Percentiles rank a stretch among this genome's conserved stretches.
Conservation (phyloP, 2,113 vertebrate genomes). For the Pollimyrus isidori region DNA sequence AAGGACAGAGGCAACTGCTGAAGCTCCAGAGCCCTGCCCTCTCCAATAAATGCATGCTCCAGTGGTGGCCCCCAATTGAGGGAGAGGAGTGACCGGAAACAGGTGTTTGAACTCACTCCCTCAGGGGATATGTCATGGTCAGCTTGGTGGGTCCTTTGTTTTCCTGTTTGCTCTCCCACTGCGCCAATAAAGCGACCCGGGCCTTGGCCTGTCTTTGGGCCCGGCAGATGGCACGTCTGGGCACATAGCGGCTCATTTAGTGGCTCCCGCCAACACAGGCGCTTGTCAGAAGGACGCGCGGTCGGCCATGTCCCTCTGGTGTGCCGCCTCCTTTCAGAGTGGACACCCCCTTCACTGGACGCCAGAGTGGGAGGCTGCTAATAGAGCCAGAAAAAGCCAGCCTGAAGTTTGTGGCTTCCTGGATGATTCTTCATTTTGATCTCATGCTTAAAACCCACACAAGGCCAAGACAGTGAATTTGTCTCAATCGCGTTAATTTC, state of each 20-base stretch:
- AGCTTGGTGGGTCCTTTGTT: not conserved
- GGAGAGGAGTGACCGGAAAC: conserved; percentile 30
- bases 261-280: not conserved
- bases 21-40: conserved; percentile 40
- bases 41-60: conserved; percentile 35
- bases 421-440: not conserved
- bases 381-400: not conserved
- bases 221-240: not conserved
- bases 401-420: not conserved
- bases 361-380: not conserved
- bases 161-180: not conserved
- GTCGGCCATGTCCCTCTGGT: not conserved
- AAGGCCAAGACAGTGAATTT: not conserved
- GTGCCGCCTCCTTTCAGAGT: not conserved
- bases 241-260: not conserved
- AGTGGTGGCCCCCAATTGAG: conserved; percentile 28
- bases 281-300: not conserved
- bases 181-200: not conserved
- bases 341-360: not conserved
- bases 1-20: conserved; percentile 34
- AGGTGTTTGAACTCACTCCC: not conserved
- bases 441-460: conserved; percentile 4
- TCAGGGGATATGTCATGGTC: not conserved
- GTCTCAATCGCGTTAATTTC: not conserved
- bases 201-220: not conserved